These are phyloP conservation scores for Argopecten irradians DNA, from an alignment of 1,140 invertebrate genomes.

Conservation along the genomic window DNA sequence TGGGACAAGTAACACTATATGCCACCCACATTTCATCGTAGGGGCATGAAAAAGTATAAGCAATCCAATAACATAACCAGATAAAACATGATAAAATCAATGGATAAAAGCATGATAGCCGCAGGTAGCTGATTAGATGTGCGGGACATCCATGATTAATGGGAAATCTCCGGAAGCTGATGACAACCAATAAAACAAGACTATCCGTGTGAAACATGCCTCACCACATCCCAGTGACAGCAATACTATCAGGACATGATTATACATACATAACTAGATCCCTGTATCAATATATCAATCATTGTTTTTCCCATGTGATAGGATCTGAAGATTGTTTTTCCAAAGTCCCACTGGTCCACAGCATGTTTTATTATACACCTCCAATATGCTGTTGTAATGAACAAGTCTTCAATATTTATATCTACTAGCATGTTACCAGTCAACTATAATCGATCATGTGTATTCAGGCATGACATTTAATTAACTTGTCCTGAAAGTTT, in stretches of 20 bases:
- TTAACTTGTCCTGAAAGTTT: not conserved
- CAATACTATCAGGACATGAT: not conserved
- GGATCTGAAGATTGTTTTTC: conserved; percentile 3
- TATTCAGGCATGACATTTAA: not conserved
- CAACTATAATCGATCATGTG: not conserved
- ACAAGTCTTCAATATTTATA: not conserved
- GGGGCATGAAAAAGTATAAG: no score
- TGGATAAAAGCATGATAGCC: not conserved
- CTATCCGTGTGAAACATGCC: not conserved
- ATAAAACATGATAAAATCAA: no score
- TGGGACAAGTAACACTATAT: no score
- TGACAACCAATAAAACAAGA: not conserved
- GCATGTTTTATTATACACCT: not conserved
- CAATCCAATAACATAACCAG: no score
- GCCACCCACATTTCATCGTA: no score
- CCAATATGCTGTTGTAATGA: not conserved
- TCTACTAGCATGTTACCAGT: not conserved
- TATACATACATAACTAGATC: not conserved
- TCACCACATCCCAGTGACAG: not conserved
- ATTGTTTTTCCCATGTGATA: not conserved
- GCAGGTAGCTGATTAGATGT: not conserved
- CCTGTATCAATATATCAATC: not conserved
- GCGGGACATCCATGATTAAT: not conserved
- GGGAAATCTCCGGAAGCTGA: not conserved
- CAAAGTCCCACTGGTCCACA: not conserved